These are phyloP conservation scores for Actinernus sp. DNA, from an alignment of 92 coral and sea anemone species.

Conservation along the genomic window DNA sequence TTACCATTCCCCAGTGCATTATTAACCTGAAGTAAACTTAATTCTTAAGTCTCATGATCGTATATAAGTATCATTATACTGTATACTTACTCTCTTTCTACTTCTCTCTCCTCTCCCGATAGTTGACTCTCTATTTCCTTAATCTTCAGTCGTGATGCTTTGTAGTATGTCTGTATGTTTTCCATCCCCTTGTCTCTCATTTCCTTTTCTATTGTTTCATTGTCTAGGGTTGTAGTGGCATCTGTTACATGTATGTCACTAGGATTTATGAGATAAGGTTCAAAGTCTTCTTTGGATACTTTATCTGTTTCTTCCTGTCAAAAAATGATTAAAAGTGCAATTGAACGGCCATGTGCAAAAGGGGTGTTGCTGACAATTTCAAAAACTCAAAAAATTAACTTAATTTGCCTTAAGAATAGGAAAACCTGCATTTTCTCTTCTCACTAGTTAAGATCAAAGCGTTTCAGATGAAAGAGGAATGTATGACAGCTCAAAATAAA, in stretches of 20 bases:
- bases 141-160: constrained; percentile 73
- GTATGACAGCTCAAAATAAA: no score
- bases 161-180: constrained; percentile 80
- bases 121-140: constrained; percentile 80
- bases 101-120: constrained; percentile 70
- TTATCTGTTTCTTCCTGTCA: not conserved
- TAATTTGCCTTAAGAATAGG: no score
- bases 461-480: no score
- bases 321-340: no score
- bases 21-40: no score
- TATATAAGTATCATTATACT: not conserved
- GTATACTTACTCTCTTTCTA: constrained; percentile 77
- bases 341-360: no score
- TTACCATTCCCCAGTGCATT: no score
- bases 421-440: no score
- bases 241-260: constrained; percentile 13
- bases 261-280: constrained; percentile 19
- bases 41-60: no score
- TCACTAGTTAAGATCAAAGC: no score
- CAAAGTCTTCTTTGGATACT: constrained; percentile 1
- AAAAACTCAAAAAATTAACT: no score
- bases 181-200: constrained; percentile 71
- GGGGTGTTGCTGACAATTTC: no score
- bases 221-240: constrained; percentile 4
- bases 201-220: constrained; percentile 28